phyloP scores from a whole-genome alignment of 2,113 vertebrate species.

The Climacteris rufus region DNA sequence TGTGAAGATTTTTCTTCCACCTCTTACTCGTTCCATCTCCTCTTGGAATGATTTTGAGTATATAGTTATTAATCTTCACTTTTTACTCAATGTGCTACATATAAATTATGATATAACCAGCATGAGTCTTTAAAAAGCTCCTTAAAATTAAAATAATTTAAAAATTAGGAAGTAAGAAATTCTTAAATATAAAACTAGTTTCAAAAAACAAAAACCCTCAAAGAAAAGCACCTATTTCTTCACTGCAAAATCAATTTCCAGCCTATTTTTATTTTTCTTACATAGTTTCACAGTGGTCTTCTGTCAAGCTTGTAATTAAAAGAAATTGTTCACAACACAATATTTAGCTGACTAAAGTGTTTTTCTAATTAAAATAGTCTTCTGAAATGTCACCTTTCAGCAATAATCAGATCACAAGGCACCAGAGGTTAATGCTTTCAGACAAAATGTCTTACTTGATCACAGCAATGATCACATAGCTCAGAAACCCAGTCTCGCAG shows the following conservation, averaged over 20 bases:
- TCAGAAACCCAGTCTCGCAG: background rate
- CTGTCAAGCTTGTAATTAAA: background rate
- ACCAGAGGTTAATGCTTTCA: background rate
- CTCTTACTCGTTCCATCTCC: background rate
- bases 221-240: background rate
- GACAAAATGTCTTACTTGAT: background rate
- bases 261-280: background rate
- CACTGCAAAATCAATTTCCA: background rate
- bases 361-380: slow-evolving; percentile 7
- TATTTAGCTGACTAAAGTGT: background rate
- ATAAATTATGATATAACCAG: background rate
- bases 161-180: background rate
- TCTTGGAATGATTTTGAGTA: background rate
- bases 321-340: background rate
- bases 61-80: background rate
- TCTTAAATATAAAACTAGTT: background rate
- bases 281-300: background rate
- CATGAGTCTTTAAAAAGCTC: background rate
- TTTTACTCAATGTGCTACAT: background rate
- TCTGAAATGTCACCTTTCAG: slow-evolving; percentile 9
- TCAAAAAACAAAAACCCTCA: no score
- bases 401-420: background rate
- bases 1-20: background rate
- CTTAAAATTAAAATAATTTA: background rate
- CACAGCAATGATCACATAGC: background rate